A percentile compares a stretch with the other conserved stretches of the same genome.
Conservation (phyloP, 2,797 vertebrate species). For the Erithacus rubecula region DNA sequence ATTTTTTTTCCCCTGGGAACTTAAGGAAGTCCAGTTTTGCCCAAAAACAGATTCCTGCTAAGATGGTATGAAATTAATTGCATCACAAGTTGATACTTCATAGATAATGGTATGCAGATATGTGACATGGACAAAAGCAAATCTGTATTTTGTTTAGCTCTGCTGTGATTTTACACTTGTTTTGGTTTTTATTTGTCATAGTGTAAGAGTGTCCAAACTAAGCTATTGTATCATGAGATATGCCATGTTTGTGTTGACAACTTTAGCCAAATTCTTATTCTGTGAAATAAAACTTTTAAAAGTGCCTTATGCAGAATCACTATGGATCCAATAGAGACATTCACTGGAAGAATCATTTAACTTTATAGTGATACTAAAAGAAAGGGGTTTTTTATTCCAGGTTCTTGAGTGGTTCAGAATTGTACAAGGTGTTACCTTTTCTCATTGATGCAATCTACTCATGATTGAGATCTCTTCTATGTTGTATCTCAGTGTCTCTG, state of each 20-base stretch:
- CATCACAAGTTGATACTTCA: not conserved
- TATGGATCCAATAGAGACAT: not conserved
- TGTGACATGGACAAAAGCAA: not conserved
- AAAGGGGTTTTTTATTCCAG: not conserved
- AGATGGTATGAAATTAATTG: not conserved
- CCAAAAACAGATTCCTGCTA: not conserved
- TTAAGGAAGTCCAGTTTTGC: not conserved
- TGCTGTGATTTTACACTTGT: not conserved
- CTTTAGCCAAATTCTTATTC: not conserved
- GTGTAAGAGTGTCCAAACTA: not conserved
- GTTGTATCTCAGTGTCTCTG: not conserved
- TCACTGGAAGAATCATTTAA: not conserved
- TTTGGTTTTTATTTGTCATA: not conserved
- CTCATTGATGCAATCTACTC: not conserved
- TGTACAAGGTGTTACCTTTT: not conserved
- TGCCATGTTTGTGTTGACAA: not conserved
- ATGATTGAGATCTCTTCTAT: not conserved
- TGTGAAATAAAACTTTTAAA: not conserved
- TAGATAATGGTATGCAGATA: not conserved
- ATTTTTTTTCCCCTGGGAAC: not conserved
- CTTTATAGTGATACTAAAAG: not conserved
- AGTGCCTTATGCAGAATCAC: not conserved
- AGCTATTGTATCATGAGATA: not conserved
- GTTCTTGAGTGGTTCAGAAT: not conserved
- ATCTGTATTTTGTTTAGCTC: not conserved